Percentiles rank a stretch among this genome's conserved stretches.
Evolutionary conservation across 2,113 vertebrate genomes (phyloP).

Genomic region (Prietella phreatophila): DNA sequence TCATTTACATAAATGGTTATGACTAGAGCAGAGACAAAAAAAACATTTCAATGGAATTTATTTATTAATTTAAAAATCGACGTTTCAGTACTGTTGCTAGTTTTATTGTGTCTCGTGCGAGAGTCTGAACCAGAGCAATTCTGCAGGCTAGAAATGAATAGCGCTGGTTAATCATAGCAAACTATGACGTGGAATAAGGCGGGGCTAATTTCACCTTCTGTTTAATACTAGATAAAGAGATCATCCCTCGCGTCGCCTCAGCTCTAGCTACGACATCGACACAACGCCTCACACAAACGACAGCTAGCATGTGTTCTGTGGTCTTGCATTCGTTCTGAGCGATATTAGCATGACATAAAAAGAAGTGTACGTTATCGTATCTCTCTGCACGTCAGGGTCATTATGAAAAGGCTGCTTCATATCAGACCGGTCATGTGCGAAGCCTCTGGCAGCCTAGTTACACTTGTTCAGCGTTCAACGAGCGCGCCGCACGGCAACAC

Average conservation of each 20-base stretch:
- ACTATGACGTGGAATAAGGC: background rate
- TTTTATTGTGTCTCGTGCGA: no score
- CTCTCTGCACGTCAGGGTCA: background rate
- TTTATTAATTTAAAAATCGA: background rate
- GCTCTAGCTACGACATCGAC: background rate
- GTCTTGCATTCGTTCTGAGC: background rate
- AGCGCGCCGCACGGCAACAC: constrained; percentile 17
- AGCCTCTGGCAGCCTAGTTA: background rate
- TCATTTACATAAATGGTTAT: background rate
- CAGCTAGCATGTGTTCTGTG: background rate
- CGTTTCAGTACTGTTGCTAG: background rate
- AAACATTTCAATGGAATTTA: background rate
- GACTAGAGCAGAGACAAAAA: background rate
- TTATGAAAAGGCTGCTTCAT: background rate
- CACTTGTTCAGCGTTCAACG: constrained; percentile 35
- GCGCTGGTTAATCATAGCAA: background rate
- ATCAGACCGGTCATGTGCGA: constrained; percentile 13
- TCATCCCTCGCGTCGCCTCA: background rate
- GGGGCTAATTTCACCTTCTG: background rate
- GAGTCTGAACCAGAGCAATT: background rate
- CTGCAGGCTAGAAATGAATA: background rate
- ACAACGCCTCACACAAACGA: background rate
- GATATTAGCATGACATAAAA: background rate
- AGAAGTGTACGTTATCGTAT: background rate
- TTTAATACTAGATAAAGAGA: background rate